These are phyloP conservation scores for Mesocentrotus franciscanus DNA, from an alignment of 53 echinoderm and acorn worm species.

Conservation along the genomic window DNA sequence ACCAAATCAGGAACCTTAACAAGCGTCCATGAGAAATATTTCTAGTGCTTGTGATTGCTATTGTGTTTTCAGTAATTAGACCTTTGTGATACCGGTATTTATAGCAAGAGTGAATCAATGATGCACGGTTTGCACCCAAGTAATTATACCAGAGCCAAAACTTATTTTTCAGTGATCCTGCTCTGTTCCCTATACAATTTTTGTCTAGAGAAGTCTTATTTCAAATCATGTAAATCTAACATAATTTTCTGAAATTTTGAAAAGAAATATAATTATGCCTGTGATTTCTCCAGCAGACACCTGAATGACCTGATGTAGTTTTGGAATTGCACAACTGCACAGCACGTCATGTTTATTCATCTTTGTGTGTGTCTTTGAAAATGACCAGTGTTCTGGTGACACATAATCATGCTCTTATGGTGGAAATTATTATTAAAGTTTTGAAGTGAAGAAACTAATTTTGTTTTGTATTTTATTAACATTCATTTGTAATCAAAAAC, in stretches of 20 bases:
- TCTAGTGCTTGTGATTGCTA: neutral
- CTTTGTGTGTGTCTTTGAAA: neutral
- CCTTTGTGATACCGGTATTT: neutral
- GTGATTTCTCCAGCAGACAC: neutral
- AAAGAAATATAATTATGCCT: constrained; percentile 5
- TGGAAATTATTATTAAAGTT: constrained; percentile 61
- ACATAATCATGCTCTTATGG: constrained; percentile 30
- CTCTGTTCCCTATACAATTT: neutral
- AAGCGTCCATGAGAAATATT: neutral
- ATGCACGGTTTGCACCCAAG: neutral
- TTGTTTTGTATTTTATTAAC: neutral
- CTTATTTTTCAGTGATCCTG: neutral
- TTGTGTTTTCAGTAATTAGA: neutral
- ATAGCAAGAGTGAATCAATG: neutral
- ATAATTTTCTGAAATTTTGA: neutral
- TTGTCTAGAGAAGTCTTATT: neutral
- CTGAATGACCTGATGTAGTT: neutral
- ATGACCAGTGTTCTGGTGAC: constrained; percentile 40
- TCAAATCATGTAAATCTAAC: neutral
- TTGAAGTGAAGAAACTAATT: constrained; percentile 46
- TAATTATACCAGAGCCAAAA: neutral
- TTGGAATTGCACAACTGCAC: neutral
- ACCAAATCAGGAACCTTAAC: neutral
- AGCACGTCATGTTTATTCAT: constrained; percentile 14
- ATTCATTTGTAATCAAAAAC: too few species aligned